Evolutionary conservation across 2,888 invertebrate species (phyloP), one percentile per base, ranked within the genome.

Genomic region (Dicranocentrus wangi): DNA sequence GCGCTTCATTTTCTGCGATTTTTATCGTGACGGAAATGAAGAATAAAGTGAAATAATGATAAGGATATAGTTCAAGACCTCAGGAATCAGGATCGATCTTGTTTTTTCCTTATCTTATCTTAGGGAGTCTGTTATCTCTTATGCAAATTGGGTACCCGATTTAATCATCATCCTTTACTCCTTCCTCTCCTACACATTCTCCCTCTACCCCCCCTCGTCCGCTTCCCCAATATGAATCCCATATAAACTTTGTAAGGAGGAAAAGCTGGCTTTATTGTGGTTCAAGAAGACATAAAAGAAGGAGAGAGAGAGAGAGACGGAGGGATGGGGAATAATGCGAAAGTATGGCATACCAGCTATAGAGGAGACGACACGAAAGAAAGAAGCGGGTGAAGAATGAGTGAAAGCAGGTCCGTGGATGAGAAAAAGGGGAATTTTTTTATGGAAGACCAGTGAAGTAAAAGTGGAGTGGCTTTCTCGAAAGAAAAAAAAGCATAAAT

Each of bases 381-480:
- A 65, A 65, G 51, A 51, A 66, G 47, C 43, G 47, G 43, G 47
- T 25, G 10, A 66, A 66, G 66, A 66, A 66, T 66, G 66, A 66
- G 47, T 47, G 51, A 66, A 66, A 47, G 47, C 8, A 15, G n/a
- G 5, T 25, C 1, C 27, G 8, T 47, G 66, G 47, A 10, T 7
- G 32, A 32, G 25, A 66, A n/a, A 47, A 47, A 47, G 47, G n/a
- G 47, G 15, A 15, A 47, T 3, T 3, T 3, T 47, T 47, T 47
- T 47, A 47, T 47, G n/a, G 47, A 17, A 7, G 47, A 47, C 39
- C 39, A 39, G 39, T 39, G 39, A 39, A 5, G 39, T 39, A 13
- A 5, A 39, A 39, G 7, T 39, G 47, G 17, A 47, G n/a, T 17
- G 32, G 10, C 32, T 3, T 32, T 32, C 32, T 32, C 32, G 17